Evolutionary conservation across 2,888 invertebrate genomes (phyloP).

Genomic region (Heliothis peltigera): DNA sequence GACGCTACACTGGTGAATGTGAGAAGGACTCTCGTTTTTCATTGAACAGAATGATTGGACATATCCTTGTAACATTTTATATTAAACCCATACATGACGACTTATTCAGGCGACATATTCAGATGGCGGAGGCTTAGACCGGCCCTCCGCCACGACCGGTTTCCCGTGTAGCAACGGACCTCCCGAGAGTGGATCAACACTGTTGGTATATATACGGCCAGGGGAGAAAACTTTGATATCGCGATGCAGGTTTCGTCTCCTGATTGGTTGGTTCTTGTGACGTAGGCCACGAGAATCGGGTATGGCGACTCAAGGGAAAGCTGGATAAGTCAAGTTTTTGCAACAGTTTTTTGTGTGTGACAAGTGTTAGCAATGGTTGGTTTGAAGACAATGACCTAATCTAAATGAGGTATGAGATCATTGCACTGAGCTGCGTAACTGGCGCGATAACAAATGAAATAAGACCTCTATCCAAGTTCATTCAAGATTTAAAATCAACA

Average conservation of each 20-base stretch:
- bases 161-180: conserved; percentile 79
- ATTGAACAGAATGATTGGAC: conserved; percentile 78
- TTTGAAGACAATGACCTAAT: no score
- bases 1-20: conserved; percentile 76
- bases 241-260: conserved; percentile 65
- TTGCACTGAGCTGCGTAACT: background rate
- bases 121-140: conserved; percentile 69
- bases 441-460: no score
- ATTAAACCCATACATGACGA: conserved; percentile 74
- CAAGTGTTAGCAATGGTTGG: no score
- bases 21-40: conserved; percentile 68
- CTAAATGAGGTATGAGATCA: background rate
- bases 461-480: no score
- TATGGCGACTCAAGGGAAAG: conserved; percentile 25
- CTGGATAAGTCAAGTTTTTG: conserved; percentile 31
- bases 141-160: conserved; percentile 75
- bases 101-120: conserved; percentile 73
- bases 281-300: conserved; percentile 41
- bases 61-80: conserved; percentile 70
- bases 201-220: conserved; percentile 66
- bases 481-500: no score
- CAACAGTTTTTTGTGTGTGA: background rate
- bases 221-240: conserved; percentile 68
- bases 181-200: conserved; percentile 52
- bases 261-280: conserved; percentile 52